These are phyloP conservation scores for Meteorus colon DNA, from an alignment of 2,888 invertebrate genomes.

Conservation along the genomic window DNA sequence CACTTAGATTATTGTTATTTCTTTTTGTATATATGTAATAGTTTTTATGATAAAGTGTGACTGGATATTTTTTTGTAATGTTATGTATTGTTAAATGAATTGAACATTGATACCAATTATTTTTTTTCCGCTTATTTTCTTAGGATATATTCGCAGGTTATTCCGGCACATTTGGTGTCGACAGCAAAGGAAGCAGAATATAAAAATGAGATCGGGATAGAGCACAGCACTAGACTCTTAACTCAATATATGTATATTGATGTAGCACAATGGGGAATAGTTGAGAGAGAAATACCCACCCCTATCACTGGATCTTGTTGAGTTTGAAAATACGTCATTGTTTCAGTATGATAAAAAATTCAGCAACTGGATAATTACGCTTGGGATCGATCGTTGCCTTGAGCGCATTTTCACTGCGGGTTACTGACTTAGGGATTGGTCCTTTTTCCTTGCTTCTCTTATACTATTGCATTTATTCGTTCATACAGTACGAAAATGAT, in stretches of 20 bases:
- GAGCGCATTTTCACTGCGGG: slow-evolving; percentile 60
- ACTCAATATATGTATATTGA: slow-evolving; percentile 25
- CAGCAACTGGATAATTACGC: slow-evolving; percentile 78
- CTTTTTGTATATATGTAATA: slow-evolving; percentile 53
- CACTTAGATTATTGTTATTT: slow-evolving; percentile 63
- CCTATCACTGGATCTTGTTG: slow-evolving; percentile 75
- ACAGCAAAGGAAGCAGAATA: slow-evolving; percentile 54
- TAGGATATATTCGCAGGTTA: slow-evolving; percentile 62
- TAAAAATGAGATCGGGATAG: slow-evolving; percentile 35
- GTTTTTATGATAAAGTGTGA: slow-evolving; percentile 47
- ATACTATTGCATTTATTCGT: not conserved
- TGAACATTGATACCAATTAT: too few species aligned
- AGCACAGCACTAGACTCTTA: slow-evolving; percentile 28
- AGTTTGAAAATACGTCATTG: slow-evolving; percentile 81
- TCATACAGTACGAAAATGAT: not conserved
- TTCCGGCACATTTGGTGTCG: slow-evolving; percentile 68
- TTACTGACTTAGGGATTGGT: slow-evolving; percentile 61
- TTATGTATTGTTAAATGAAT: not conserved
- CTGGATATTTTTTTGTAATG: slow-evolving; percentile 45
- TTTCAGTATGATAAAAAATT: slow-evolving; percentile 80
- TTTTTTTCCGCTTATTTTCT: not conserved
- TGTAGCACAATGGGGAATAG: slow-evolving; percentile 40
- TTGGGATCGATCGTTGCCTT: slow-evolving; percentile 74
- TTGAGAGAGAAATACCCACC: slow-evolving; percentile 50
- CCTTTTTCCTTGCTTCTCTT: slow-evolving; percentile 30